Evolutionary conservation across 2,888 invertebrate genomes (phyloP).

Genomic region (Brassicogethes aeneus): DNA sequence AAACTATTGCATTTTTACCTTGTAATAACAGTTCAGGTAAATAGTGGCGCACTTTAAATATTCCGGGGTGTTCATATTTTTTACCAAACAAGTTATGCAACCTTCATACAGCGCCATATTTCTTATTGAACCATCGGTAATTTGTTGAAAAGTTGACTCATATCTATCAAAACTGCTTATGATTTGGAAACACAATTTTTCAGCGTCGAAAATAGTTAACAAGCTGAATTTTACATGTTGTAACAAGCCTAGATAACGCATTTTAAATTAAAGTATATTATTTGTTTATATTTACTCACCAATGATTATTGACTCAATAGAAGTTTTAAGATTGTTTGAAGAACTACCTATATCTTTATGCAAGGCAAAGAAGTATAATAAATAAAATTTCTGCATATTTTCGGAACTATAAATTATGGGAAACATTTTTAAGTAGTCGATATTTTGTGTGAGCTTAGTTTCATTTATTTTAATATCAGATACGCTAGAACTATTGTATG

Average conservation of each 20-base stretch:
- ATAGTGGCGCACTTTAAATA: constrained; percentile 25
- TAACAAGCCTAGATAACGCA: constrained; percentile 28
- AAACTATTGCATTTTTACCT: too few species aligned
- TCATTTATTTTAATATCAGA: constrained; percentile 3
- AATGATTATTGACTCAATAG: constrained; percentile 21
- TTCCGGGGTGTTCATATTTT: constrained; percentile 21
- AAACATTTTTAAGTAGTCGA: constrained; percentile 25
- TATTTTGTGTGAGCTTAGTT: constrained; percentile 8
- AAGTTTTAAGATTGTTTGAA: constrained; percentile 7
- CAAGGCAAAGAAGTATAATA: constrained; percentile 28
- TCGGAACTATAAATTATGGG: constrained; percentile 26
- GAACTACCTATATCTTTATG: constrained; percentile 24
- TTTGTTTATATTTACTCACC: constrained; percentile 19
- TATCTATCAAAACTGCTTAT: constrained; percentile 22
- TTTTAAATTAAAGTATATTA: constrained; percentile 1
- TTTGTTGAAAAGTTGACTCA: constrained; percentile 21
- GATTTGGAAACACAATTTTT: constrained; percentile 17
- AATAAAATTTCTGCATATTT: constrained; percentile 21
- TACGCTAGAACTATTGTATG: not conserved
- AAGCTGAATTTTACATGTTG: constrained; percentile 22
- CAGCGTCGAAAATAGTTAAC: constrained; percentile 17
- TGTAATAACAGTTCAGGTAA: constrained; percentile 24
- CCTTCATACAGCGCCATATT: constrained; percentile 19
- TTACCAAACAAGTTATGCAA: constrained; percentile 20
- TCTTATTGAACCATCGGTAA: constrained; percentile 27